These are phyloP conservation scores for Proisotoma minuta DNA, from an alignment of 2,888 invertebrate genomes.

Conservation along the genomic window DNA sequence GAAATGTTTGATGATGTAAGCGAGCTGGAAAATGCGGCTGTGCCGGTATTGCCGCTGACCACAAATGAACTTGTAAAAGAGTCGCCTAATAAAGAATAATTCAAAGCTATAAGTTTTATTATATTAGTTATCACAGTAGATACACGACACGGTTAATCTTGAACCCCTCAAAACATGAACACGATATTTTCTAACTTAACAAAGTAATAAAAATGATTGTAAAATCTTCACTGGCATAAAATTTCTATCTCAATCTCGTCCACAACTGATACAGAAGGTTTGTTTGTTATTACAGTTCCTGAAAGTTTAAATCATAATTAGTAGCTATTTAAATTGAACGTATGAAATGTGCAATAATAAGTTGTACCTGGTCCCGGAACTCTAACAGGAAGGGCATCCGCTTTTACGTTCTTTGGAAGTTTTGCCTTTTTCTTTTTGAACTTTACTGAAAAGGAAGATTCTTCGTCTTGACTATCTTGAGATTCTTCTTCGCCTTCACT, in stretches of 20 bases:
- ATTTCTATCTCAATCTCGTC: slow-evolving; percentile 36
- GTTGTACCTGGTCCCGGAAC: slow-evolving; percentile 35
- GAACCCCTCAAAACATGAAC: too few relatives aligned
- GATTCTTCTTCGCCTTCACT: neutral
- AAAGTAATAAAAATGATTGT: too few relatives aligned
- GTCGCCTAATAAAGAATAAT: too few relatives aligned
- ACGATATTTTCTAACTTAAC: too few relatives aligned
- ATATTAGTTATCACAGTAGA: too few relatives aligned
- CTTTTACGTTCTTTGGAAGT: slow-evolving; percentile 1
- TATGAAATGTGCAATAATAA: neutral
- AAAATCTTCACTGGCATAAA: slow-evolving; percentile 10
- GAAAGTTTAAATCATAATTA: neutral
- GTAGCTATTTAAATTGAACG: neutral
- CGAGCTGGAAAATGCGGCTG: slow-evolving; percentile 3
- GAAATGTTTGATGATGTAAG: slow-evolving; percentile 13
- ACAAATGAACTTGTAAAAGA: too few relatives aligned
- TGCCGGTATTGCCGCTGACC: too few relatives aligned
- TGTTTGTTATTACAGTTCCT: neutral
- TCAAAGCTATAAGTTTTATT: too few relatives aligned
- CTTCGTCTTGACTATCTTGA: neutral
- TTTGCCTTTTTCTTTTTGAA: neutral
- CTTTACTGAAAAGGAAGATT: neutral
- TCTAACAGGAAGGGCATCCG: slow-evolving; percentile 29
- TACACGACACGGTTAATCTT: too few relatives aligned
- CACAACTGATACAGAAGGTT: slow-evolving; percentile 3